phyloP scores from a whole-genome alignment of 2,888 invertebrate genomes.

The Drosophila seclusa region DNA sequence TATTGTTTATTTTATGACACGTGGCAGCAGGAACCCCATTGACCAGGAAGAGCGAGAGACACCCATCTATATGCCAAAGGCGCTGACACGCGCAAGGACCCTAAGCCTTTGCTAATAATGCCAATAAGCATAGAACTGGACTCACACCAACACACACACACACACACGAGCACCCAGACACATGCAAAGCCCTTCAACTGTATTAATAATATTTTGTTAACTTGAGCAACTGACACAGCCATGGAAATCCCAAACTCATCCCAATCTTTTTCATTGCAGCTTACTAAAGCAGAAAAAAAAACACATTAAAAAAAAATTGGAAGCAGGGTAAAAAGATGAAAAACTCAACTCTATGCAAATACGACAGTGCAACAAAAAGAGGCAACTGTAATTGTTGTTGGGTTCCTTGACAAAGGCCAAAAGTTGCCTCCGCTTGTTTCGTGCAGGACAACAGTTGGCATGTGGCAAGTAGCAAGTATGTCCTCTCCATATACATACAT shows the following conservation, averaged over 20 bases:
- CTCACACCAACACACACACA: conserved; percentile 1
- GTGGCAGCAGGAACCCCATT: conserved; percentile 48
- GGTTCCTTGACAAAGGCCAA: conserved; percentile 61
- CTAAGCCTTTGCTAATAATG: conserved; percentile 75
- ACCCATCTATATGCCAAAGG: conserved; percentile 46
- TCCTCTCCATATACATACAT: neutral
- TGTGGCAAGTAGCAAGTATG: conserved; percentile 38
- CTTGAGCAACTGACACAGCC: conserved; percentile 35
- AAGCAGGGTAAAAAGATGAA: conserved; percentile 11
- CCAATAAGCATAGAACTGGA: conserved; percentile 60
- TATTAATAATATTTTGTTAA: conserved; percentile 69
- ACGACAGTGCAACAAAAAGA: conserved; percentile 27
- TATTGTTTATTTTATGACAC: conserved; percentile 81
- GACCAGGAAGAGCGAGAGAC: neutral
- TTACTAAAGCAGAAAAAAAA: conserved; percentile 41
- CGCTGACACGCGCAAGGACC: conserved; percentile 73
- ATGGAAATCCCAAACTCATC: conserved; percentile 19
- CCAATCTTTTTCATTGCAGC: conserved; percentile 55
- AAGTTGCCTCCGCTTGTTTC: conserved; percentile 66
- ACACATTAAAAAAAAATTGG: neutral
- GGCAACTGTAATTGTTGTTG: conserved; percentile 57
- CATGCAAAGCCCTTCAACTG: conserved; percentile 43
- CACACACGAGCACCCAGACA: conserved; percentile 3
- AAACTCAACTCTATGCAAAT: conserved; percentile 51
- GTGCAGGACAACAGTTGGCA: conserved; percentile 44